A percentile compares a stretch with the other conserved stretches of the same genome.
These are phyloP conservation scores for Atta colombica DNA, from an alignment of 1,140 invertebrate species.

Conservation along the genomic window DNA sequence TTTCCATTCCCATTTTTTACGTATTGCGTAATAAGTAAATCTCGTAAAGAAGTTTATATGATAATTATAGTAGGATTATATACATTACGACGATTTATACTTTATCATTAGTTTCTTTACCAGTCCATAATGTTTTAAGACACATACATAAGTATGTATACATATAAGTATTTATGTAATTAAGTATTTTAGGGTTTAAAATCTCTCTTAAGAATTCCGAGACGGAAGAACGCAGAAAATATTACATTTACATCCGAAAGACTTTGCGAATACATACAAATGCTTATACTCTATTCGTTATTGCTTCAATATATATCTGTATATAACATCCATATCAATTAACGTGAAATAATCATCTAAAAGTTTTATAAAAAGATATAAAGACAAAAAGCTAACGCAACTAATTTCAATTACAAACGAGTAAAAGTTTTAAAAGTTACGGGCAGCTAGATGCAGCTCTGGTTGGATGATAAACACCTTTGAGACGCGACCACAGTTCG, in stretches of 20 bases:
- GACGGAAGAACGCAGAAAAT: neutral
- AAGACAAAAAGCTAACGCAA: neutral
- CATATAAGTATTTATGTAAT: conserved; percentile 22
- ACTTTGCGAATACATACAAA: conserved; percentile 15
- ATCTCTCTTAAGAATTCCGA: neutral
- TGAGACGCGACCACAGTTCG: conserved; percentile 87
- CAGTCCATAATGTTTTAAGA: conserved; percentile 20
- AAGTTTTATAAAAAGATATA: conserved; percentile 47
- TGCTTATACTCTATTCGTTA: conserved; percentile 34
- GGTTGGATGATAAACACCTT: conserved; percentile 84
- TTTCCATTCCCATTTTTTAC: neutral
- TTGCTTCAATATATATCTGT: conserved; percentile 24
- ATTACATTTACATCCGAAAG: conserved; percentile 15
- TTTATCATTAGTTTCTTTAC: neutral
- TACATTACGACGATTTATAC: neutral
- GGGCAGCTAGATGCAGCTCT: conserved; percentile 78
- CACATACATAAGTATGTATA: conserved; percentile 2
- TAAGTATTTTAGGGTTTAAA: conserved; percentile 43
- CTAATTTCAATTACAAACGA: neutral
- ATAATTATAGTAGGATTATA: neutral
- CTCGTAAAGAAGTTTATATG: neutral
- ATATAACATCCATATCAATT: conserved; percentile 44
- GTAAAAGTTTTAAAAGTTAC: conserved; percentile 30
- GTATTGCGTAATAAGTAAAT: neutral
- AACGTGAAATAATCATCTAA: neutral